Evolutionary conservation across 2,888 invertebrate species (phyloP), one percentile per base, ranked within the genome.

Genomic region (Chesias legatella): DNA sequence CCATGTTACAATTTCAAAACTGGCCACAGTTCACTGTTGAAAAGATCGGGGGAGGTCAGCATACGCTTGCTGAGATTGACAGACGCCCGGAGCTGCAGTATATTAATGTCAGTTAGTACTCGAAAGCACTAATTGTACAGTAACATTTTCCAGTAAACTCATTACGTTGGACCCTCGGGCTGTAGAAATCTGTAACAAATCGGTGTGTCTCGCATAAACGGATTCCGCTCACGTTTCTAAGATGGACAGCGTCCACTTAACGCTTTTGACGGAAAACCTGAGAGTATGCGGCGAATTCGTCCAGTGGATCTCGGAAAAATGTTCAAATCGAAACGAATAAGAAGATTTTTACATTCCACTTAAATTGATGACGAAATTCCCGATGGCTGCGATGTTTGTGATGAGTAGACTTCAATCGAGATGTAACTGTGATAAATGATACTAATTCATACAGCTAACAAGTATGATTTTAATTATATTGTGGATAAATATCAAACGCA

Each of bases 91-190:
- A 79, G 86, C 77, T 64, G 78, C 82, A 41, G 40, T 40, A 44
- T 79, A 71, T 70, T 85, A 81, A 75, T 76, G 74, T 63, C 72
- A 67, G 69, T 74, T 78, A 77, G 67, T 71, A 69, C 67, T 63
- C 64, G 75, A 71, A 74, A 75, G 67, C 56, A 70, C 79, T 85
- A 85, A 85, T 85, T 80, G 79, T 79, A 61, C 50, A 46, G 62
- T 58, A 51, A 58, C 60, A 73, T 74, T 74, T 80, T 75, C 77
- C 69, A 73, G 80, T 79, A 78, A 79, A 79, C 78, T 82, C 77
- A 85, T 85, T 84, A 79, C 46, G 37, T 44, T 33, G 53, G 39
- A 11, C 68, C 71, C 67, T 35, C 51, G 44, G 72, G 78, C 72
- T 50, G 65, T 68, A 67, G 68, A 68, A 67, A 70, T 69, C 67